Base-by-base conservation (phyloP, 2,113 vertebrate genomes). In the Corydoras maculifer region DNA sequence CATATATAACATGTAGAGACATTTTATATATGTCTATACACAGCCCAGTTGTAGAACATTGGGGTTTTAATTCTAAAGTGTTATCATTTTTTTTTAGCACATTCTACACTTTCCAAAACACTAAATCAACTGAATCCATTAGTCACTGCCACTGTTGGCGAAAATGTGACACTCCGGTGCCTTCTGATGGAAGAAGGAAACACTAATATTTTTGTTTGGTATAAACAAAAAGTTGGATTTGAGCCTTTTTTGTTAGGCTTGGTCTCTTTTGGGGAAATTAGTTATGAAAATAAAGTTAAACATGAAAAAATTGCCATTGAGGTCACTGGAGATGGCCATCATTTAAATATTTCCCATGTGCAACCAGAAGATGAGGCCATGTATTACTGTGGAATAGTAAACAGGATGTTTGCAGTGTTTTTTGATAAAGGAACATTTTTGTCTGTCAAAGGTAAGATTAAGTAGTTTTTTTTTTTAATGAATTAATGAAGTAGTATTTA, bases 351-450 rank as follows among this genome's bases (percentile, higher is more conserved):
- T 13, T 48, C 32, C 43, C 9, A 8, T n/a, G 35, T 58, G 12
- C 29, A 35, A 61, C 30, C 61, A 29, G 60, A 65, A n/a, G 65
- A 68, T 57, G 58, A 62, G 61, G 72, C 49, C 14, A 35, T 68
- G 31, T 74, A 68, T 50, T 62, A 58, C 18, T 74, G 72, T 57
- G 72, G 65, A 54, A 10, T 11, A 43, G 35, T 43, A 43, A 43
- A 43, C 49, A 73, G 13, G 11, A 7, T 49, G 13, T 31, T 2
- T 9, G 54, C 57, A 10, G 13, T 14, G 13, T 10, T 10, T n/a
- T 73, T 73, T 60, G 54, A 32, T 43, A 73, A 1, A 31, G 70
- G 70, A 53, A 66, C 62, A 59, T 64, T 32, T 12, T 49, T 73
- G 30, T 15, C 50, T 18, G 12, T 66, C 31, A 32, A 58, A 73